Evolutionary conservation across 2,113 vertebrate species (phyloP).

Genomic region (Hemibagrus wyckioides): DNA sequence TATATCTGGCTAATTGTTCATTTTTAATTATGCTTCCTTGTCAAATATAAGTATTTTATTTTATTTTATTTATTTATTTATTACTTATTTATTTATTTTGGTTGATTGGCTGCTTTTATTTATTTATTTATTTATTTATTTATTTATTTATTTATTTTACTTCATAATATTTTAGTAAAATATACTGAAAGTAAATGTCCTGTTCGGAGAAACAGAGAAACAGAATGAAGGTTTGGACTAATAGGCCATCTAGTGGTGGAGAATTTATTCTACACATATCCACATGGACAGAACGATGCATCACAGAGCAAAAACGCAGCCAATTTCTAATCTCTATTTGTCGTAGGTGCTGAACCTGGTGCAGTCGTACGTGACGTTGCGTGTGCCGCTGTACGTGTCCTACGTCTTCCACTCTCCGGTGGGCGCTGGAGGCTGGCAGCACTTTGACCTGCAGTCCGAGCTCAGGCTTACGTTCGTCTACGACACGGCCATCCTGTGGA

Average conservation of each 20-base stretch:
- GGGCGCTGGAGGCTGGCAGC: conserved; percentile 81
- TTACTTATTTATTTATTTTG: no score
- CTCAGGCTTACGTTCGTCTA: conserved; percentile 85
- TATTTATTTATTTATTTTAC: no score
- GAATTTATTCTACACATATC: not conserved
- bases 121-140: no score
- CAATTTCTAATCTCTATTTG: not conserved
- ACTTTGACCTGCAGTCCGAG: conserved; percentile 83
- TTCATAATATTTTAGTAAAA: no score
- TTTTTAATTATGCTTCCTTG: not conserved
- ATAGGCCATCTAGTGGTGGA: conserved; percentile 34
- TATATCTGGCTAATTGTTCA: not conserved
- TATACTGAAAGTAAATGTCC: no score
- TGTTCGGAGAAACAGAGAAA: no score
- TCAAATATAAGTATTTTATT: not conserved
- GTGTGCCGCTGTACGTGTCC: conserved; percentile 82
- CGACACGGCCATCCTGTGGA: conserved; percentile 89
- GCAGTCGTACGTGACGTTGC: conserved; percentile 84
- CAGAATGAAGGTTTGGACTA: not conserved
- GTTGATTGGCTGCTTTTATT: no score
- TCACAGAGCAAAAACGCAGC: not conserved
- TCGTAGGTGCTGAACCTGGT: conserved; percentile 81
- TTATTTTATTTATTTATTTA: no score
- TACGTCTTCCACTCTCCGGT: conserved; percentile 84
- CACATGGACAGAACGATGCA: not conserved